Percentiles rank a stretch among this genome's conserved stretches.
phyloP scores from a whole-genome alignment of 1,140 invertebrate genomes.

The Thaumetopoea pityocampa region DNA sequence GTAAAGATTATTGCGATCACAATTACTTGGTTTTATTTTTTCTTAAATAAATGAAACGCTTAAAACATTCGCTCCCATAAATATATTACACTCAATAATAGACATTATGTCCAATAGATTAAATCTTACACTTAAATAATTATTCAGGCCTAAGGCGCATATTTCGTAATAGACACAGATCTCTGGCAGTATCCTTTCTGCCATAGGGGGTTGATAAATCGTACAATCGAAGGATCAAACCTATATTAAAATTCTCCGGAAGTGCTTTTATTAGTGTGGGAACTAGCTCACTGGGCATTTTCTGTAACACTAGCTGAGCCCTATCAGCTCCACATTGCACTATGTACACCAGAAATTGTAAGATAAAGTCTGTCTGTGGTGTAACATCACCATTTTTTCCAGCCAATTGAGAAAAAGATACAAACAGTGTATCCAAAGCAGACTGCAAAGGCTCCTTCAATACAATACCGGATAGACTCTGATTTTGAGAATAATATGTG shows the following conservation, averaged over 20 bases:
- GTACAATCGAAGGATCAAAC: slow-evolving; percentile 85
- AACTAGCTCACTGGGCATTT: slow-evolving; percentile 86
- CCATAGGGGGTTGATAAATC: slow-evolving; percentile 84
- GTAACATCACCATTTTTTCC: slow-evolving; percentile 85
- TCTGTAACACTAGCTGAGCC: slow-evolving; percentile 84
- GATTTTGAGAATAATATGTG: slow-evolving; percentile 74
- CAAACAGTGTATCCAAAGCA: slow-evolving; percentile 81
- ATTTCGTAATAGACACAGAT: slow-evolving; percentile 87
- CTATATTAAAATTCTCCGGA: slow-evolving; percentile 84
- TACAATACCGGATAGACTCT: slow-evolving; percentile 51
- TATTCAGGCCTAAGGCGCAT: slow-evolving; percentile 79
- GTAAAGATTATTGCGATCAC: slow-evolving; percentile 39
- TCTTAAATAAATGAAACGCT: neutral
- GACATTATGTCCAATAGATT: slow-evolving; percentile 2
- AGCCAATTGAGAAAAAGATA: slow-evolving; percentile 84
- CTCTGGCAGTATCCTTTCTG: slow-evolving; percentile 86
- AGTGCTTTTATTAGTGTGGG: slow-evolving; percentile 87
- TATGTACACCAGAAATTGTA: slow-evolving; percentile 87
- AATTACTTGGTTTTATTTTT: slow-evolving; percentile 28
- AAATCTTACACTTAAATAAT: slow-evolving; percentile 15
- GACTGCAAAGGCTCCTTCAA: slow-evolving; percentile 79
- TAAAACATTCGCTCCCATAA: too few relatives aligned
- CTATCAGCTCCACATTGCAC: slow-evolving; percentile 88
- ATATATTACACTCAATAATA: too few relatives aligned
- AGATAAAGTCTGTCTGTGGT: slow-evolving; percentile 90